Percentiles rank a stretch among this genome's conserved stretches.
Evolutionary conservation across 1,140 invertebrate genomes (phyloP).

Genomic region (Triops longicaudatus): DNA sequence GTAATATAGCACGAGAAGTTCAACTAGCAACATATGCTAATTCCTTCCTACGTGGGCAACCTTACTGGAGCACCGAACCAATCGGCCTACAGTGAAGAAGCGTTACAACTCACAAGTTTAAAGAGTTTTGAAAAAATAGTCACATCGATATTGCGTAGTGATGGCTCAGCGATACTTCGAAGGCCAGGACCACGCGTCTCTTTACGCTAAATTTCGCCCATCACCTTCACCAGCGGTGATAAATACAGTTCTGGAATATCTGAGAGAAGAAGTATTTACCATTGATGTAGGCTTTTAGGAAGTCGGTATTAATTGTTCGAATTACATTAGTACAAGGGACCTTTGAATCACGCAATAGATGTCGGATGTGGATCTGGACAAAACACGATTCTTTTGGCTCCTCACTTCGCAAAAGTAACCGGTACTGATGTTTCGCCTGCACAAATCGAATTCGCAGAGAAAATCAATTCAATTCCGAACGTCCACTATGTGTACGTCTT

Average conservation of each 20-base stretch:
- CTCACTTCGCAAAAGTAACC: constrained; percentile 40
- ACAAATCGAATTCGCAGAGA: constrained; percentile 38
- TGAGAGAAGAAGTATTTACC: constrained; percentile 24
- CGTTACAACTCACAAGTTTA: no score
- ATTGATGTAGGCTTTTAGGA: no score
- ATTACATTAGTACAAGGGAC: constrained; percentile 28
- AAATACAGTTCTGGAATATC: constrained; percentile 13
- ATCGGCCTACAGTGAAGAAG: no score
- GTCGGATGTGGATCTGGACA: constrained; percentile 45
- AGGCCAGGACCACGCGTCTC: neutral
- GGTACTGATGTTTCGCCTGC: constrained; percentile 40
- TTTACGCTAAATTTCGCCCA: constrained; percentile 19
- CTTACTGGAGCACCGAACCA: no score
- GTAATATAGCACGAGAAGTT: no score
- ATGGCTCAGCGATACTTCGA: constrained; percentile 24
- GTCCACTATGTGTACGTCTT: constrained; percentile 27
- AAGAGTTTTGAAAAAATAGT: no score
- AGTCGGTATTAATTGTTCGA: neutral
- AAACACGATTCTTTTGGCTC: constrained; percentile 39
- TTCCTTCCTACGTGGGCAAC: no score
- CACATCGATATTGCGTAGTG: constrained; percentile 12
- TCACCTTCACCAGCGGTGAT: neutral
- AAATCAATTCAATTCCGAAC: constrained; percentile 33
- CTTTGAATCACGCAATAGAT: constrained; percentile 37
- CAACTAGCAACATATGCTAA: no score